Evolutionary conservation across 2,888 invertebrate genomes (phyloP).

Genomic region (Yponomeuta sedellus): DNA sequence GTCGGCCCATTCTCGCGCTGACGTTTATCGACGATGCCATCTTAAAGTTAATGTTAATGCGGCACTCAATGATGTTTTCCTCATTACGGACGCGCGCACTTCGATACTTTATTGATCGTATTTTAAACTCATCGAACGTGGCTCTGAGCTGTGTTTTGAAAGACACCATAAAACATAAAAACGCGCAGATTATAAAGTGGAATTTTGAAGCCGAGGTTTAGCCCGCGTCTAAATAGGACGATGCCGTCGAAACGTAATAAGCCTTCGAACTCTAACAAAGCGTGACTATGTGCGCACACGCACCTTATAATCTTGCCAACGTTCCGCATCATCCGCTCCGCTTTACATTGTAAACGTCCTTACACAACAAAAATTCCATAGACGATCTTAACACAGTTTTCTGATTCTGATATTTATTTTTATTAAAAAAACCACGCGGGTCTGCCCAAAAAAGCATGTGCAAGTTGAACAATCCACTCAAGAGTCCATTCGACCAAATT

Average conservation of each 20-base stretch:
- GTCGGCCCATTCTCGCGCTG: slow-evolving; percentile 50
- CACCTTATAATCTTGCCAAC: slow-evolving; percentile 23
- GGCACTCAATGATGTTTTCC: slow-evolving; percentile 45
- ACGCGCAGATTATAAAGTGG: not conserved
- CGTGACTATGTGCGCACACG: slow-evolving; percentile 37
- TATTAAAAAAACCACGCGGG: slow-evolving; percentile 22
- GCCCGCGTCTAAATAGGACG: slow-evolving; percentile 5
- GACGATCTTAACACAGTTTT: not conserved
- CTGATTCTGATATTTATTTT: slow-evolving; percentile 11
- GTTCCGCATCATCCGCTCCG: slow-evolving; percentile 15
- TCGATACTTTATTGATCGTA: slow-evolving; percentile 55
- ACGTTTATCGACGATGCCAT: slow-evolving; percentile 63
- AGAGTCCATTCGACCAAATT: slow-evolving; percentile 68
- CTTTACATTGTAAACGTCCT: not conserved
- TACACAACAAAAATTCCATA: not conserved
- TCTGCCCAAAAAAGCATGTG: slow-evolving; percentile 26
- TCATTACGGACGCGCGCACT: slow-evolving; percentile 49
- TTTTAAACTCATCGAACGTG: slow-evolving; percentile 30
- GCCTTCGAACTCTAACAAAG: slow-evolving; percentile 27
- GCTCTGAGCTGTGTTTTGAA: not conserved
- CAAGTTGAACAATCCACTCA: slow-evolving; percentile 51
- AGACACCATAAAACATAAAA: slow-evolving; percentile 9
- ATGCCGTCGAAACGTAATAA: slow-evolving; percentile 2
- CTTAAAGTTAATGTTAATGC: slow-evolving; percentile 57
- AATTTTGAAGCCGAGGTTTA: not conserved